Percentiles rank a stretch among this genome's conserved stretches.
phyloP scores from a whole-genome alignment of 2,113 vertebrate species.

The Prunella fulvescens region DNA sequence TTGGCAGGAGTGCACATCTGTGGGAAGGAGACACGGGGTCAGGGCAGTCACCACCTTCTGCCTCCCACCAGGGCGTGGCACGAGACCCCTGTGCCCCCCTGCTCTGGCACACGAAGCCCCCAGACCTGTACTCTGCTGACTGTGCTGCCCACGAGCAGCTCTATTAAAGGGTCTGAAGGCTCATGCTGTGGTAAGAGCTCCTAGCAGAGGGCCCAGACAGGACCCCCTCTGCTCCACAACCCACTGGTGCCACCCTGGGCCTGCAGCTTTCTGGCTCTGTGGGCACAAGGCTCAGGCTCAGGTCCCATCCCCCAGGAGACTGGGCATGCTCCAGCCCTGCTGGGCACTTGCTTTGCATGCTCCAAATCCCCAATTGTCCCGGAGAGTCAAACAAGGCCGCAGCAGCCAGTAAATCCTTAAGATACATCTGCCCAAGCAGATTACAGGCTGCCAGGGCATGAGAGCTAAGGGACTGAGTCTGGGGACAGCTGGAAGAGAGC shows the following conservation, averaged over 20 bases:
- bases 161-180: background rate
- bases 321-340: accelerated
- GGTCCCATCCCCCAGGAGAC: background rate
- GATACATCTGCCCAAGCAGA: constrained; percentile 28
- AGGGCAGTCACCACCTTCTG: background rate
- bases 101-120: background rate
- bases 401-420: constrained; percentile 5
- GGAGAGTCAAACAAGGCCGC: background rate
- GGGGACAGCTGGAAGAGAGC: background rate
- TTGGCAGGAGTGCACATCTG: constrained; percentile 99
- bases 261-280: background rate
- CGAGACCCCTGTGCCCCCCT: background rate
- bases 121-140: accelerated
- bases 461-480: background rate
- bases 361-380: background rate
- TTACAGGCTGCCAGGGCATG: accelerated
- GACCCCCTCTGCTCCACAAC: background rate
- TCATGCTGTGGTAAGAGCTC: background rate
- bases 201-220: background rate
- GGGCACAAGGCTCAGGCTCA: background rate
- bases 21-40: background rate
- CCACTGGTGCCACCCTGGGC: background rate
- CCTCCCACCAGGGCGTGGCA: background rate
- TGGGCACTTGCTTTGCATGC: background rate
- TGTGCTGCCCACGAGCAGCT: background rate